Conservation (phyloP, 2,888 invertebrate species). For the Xylota sylvarum region DNA sequence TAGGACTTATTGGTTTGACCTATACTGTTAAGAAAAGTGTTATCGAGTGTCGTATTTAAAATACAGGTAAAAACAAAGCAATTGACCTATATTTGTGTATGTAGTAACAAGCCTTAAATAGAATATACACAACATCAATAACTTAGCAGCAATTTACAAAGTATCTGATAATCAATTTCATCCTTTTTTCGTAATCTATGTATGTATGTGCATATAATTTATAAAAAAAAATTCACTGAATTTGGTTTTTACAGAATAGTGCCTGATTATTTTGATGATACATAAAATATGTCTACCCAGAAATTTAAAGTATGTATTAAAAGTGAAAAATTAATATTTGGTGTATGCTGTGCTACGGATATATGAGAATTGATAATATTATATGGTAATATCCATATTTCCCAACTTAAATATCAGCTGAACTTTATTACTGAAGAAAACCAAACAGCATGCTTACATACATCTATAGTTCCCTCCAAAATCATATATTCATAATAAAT, state of each 20-base stretch:
- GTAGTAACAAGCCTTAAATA: constrained; percentile 14
- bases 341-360: background rate
- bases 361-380: background rate
- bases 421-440: background rate
- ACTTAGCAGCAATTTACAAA: background rate
- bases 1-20: too few relatives aligned
- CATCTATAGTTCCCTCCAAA: background rate
- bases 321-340: background rate
- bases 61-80: background rate
- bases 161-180: background rate
- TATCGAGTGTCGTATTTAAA: background rate
- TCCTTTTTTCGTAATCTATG: background rate
- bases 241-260: too few relatives aligned
- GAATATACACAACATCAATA: background rate
- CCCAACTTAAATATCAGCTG: background rate
- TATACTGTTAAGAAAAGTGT: too few relatives aligned
- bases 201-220: too few relatives aligned
- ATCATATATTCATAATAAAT: background rate
- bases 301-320: too few relatives aligned
- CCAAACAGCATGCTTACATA: background rate
- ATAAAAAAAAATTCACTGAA: too few relatives aligned
- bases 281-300: too few relatives aligned
- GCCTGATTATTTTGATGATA: too few relatives aligned
- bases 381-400: background rate
- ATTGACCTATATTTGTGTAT: constrained; percentile 8